A percentile compares a stretch with the other conserved stretches of the same genome.
These are phyloP conservation scores for Lordiphosa mommai DNA, from an alignment of 1,140 invertebrate species.

Conservation along the genomic window DNA sequence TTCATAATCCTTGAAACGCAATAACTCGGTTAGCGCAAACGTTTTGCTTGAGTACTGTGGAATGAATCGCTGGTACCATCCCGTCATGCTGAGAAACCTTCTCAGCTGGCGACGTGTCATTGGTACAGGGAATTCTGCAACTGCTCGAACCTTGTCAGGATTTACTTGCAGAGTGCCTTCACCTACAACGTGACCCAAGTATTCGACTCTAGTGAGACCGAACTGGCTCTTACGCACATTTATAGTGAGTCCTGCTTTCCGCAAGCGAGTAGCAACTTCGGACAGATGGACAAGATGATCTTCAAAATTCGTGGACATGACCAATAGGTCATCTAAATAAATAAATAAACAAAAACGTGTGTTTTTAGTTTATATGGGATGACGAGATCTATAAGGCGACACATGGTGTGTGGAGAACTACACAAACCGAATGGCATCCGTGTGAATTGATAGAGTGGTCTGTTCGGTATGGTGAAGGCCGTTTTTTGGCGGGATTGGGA, in stretches of 20 bases:
- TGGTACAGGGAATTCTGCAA: background rate
- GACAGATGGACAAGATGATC: background rate
- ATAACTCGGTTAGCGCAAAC: slow-evolving; percentile 35
- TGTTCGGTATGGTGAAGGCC: no score
- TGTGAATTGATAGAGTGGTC: no score
- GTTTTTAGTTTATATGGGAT: background rate
- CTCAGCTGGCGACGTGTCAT: background rate
- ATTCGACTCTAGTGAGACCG: background rate
- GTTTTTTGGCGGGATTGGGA: no score
- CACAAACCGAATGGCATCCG: no score
- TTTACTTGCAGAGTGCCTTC: no score
- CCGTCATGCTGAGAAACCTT: background rate
- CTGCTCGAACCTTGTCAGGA: no score
- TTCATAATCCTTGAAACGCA: background rate
- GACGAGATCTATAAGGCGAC: background rate
- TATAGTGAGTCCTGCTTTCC: background rate
- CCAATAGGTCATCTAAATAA: background rate
- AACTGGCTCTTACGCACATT: background rate
- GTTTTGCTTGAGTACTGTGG: background rate
- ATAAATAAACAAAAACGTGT: background rate
- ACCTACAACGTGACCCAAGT: no score
- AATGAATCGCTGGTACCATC: background rate
- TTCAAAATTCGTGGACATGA: background rate
- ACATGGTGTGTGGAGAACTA: background rate
- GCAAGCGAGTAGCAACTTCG: background rate